Conservation (phyloP, 1,140 invertebrate genomes). For the Neotoxoptera formosana region DNA sequence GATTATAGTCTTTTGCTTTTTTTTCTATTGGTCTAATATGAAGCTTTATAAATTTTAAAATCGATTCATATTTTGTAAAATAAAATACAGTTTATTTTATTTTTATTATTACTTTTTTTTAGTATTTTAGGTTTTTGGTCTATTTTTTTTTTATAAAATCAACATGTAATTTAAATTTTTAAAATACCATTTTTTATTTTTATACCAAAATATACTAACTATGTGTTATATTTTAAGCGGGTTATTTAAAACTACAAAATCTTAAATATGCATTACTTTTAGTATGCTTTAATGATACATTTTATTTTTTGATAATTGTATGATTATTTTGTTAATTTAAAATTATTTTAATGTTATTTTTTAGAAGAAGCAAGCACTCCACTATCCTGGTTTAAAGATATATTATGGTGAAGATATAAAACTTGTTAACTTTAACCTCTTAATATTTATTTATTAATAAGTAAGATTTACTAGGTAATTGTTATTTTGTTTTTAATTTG, state of each 20-base stretch:
- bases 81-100: background rate
- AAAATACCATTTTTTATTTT: background rate
- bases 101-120: background rate
- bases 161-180: background rate
- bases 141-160: background rate
- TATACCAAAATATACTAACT: background rate
- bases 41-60: background rate
- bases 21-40: background rate
- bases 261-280: background rate
- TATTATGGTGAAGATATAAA: constrained; percentile 34
- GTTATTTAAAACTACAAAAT: background rate
- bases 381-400: constrained; percentile 46
- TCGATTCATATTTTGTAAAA: no score
- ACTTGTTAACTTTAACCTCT: background rate
- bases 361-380: background rate
- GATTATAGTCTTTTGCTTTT: background rate
- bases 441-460: background rate
- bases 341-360: background rate
- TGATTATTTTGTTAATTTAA: background rate
- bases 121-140: background rate
- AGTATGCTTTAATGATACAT: no score
- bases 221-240: background rate
- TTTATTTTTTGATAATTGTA: no score
- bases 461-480: background rate
- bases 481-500: background rate